Evolutionary conservation across 1,140 invertebrate genomes (phyloP).

Genomic region (Micrasema longulum): DNA sequence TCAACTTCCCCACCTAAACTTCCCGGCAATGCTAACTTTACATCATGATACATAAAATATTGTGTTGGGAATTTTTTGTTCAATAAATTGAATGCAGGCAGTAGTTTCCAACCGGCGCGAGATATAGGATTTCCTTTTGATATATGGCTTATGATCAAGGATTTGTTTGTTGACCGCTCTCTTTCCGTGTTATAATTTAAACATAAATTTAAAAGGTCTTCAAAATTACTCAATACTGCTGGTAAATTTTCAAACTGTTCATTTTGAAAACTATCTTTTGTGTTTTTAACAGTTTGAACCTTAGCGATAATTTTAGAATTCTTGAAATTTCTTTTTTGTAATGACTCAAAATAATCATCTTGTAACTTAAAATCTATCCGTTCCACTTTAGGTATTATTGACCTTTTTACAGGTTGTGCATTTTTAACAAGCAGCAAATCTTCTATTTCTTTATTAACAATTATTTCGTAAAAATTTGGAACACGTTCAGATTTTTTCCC

Average conservation of each 20-base stretch:
- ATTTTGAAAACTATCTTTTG: slow-evolving; percentile 8
- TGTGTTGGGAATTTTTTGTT: slow-evolving; percentile 38
- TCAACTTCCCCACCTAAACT: slow-evolving; percentile 37
- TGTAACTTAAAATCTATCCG: background rate
- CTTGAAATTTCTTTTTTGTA: background rate
- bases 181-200: background rate
- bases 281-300: slow-evolving; percentile 32
- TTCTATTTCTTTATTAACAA: slow-evolving; percentile 18
- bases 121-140: slow-evolving; percentile 25
- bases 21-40: slow-evolving; percentile 35
- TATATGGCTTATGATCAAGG: slow-evolving; percentile 23
- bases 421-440: slow-evolving; percentile 6
- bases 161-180: background rate
- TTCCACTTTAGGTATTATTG: background rate
- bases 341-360: background rate
- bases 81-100: slow-evolving; percentile 33
- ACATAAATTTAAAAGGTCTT: slow-evolving; percentile 16
- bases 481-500: background rate
- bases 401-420: background rate
- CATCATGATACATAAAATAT: slow-evolving; percentile 11
- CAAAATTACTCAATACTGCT: background rate
- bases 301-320: background rate
- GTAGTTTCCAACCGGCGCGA: slow-evolving; percentile 29
- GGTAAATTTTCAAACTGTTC: slow-evolving; percentile 12
- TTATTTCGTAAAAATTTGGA: background rate